Evolutionary conservation across 2,113 vertebrate genomes (phyloP).

Genomic region (Centropus unirufus): DNA sequence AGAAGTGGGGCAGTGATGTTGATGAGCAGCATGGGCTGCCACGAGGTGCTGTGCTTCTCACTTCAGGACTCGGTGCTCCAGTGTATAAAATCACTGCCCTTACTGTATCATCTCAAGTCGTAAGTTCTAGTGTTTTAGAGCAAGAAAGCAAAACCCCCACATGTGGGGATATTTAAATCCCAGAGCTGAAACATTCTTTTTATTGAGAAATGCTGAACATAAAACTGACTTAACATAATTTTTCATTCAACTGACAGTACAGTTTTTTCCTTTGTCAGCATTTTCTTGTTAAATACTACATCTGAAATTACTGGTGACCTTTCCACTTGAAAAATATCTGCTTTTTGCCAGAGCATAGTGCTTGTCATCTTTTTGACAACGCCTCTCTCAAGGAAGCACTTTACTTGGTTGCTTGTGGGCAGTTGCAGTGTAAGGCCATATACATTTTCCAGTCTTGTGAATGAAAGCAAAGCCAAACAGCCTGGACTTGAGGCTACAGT

Average conservation of each 20-base stretch:
- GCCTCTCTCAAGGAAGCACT: not conserved
- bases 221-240: not conserved
- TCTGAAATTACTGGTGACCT: slow-evolving; percentile 14
- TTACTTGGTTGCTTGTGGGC: not conserved
- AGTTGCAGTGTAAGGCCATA: not conserved
- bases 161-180: not conserved
- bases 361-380: not conserved
- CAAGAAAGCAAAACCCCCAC: not conserved
- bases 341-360: not conserved
- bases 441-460: not conserved
- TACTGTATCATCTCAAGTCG: not conserved
- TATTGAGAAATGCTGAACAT: not conserved
- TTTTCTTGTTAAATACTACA: not conserved
- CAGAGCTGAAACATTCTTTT: not conserved
- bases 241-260: slow-evolving; percentile 17
- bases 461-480: not conserved
- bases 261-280: slow-evolving; percentile 21
- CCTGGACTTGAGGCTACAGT: not conserved
- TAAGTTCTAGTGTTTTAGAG: not conserved
- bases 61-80: not conserved
- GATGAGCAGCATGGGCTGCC: not conserved
- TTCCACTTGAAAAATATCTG: not conserved
- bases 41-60: not conserved
- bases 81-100: not conserved
- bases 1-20: not conserved